These are phyloP conservation scores for Pristionchus mayeri DNA, from an alignment of 2,888 invertebrate species.

Conservation along the genomic window DNA sequence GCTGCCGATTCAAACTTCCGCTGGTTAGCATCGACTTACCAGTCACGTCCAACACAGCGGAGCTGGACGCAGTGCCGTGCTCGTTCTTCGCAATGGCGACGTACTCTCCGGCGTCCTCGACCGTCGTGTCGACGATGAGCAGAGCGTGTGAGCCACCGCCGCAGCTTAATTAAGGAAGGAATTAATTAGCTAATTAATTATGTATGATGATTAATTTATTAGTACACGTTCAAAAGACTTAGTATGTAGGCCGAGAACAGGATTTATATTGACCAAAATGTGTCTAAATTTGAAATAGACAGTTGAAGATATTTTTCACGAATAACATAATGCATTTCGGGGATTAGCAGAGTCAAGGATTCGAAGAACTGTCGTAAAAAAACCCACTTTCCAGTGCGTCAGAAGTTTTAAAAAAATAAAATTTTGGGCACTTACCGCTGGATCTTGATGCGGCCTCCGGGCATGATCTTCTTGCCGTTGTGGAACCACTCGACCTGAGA, in stretches of 20 bases:
- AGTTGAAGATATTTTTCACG: no score
- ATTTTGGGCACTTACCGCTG: constrained; percentile 71
- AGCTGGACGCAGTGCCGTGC: constrained; percentile 72
- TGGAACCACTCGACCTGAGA: constrained; percentile 75
- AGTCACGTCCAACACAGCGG: constrained; percentile 75
- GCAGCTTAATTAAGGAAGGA: no score
- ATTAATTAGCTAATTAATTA: no score
- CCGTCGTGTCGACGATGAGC: constrained; percentile 71
- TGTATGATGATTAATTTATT: no score
- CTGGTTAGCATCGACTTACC: constrained; percentile 50
- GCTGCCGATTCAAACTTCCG: no score
- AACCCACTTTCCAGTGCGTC: neutral
- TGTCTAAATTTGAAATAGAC: no score
- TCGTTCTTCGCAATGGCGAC: constrained; percentile 74
- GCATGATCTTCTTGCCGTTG: constrained; percentile 78
- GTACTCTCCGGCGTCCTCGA: constrained; percentile 76
- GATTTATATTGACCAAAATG: no score
- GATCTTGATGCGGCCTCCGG: constrained; percentile 77
- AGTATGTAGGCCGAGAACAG: no score
- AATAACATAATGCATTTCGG: no score
- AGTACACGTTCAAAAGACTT: no score
- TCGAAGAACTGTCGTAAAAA: neutral
- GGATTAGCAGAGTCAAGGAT: no score
- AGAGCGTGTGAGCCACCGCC: constrained; percentile 76
- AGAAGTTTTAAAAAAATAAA: neutral